Conservation (phyloP, 2,113 vertebrate species). For the Zosterops japonicus region DNA sequence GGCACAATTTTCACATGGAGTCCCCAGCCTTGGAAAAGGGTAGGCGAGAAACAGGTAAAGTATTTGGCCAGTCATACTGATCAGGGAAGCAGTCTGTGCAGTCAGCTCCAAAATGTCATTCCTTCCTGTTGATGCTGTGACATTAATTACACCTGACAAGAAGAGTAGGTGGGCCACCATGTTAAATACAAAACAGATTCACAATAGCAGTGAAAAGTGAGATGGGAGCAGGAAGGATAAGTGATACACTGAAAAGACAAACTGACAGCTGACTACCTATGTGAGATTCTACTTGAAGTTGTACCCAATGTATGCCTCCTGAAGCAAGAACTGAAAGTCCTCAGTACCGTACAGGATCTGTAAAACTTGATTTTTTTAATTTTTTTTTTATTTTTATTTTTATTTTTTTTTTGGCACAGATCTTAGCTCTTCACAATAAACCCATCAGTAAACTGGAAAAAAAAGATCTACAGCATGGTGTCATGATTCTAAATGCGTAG, state of each 20-base stretch:
- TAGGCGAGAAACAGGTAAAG: not conserved
- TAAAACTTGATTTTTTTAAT: not conserved
- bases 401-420: not conserved
- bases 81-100: not conserved
- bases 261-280: not conserved
- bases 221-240: not conserved
- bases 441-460: not conserved
- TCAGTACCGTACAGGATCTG: not conserved
- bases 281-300: not conserved
- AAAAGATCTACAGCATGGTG: not conserved
- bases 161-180: not conserved
- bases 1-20: not conserved
- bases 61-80: not conserved
- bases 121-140: not conserved
- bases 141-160: not conserved
- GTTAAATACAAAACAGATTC: not conserved
- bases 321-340: not conserved
- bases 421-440: not conserved
- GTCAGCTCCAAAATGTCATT: not conserved
- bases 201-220: not conserved
- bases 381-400: not conserved
- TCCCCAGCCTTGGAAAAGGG: not conserved
- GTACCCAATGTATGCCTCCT: not conserved
- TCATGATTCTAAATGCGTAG: not conserved
- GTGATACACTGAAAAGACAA: not conserved